phyloP scores from a whole-genome alignment of 2,797 vertebrate species.

The Coluber constrictor region DNA sequence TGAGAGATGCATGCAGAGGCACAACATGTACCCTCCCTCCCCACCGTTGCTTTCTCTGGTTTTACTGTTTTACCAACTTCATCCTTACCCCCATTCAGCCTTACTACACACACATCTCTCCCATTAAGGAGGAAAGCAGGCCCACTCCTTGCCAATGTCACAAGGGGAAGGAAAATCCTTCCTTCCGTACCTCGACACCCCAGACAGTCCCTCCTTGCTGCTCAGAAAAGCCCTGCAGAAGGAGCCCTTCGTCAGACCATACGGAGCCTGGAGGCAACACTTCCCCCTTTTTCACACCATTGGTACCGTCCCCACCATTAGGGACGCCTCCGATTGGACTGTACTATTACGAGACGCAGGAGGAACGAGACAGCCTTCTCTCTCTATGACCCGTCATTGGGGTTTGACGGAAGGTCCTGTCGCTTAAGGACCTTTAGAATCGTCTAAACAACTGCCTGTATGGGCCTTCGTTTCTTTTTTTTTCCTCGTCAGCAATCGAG shows the following conservation, averaged over 20 bases:
- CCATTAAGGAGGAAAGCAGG: not conserved
- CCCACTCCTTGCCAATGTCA: not conserved
- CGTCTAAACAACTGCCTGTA: not conserved
- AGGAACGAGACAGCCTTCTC: fast-evolving
- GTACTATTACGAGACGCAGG: not conserved
- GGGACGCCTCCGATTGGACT: not conserved
- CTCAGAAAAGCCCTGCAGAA: not conserved
- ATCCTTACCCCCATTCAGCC: not conserved
- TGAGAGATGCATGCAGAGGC: not conserved
- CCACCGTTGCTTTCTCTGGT: not conserved
- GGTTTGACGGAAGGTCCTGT: not conserved
- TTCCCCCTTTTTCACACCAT: not conserved
- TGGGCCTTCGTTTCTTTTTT: not conserved
- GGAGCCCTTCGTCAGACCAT: not conserved
- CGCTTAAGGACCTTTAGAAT: not conserved
- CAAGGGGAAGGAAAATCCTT: not conserved
- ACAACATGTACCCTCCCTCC: not conserved
- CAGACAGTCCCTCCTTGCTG: not conserved
- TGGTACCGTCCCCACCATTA: not conserved
- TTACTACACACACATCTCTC: too few species aligned
- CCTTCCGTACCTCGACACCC: fast-evolving
- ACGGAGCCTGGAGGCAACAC: too few species aligned
- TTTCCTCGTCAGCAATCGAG: not conserved
- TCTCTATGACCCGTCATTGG: fast-evolving
- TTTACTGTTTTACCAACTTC: not conserved